Evolutionary conservation across 2,113 vertebrate genomes (phyloP).

Genomic region (Gymnogyps californianus): DNA sequence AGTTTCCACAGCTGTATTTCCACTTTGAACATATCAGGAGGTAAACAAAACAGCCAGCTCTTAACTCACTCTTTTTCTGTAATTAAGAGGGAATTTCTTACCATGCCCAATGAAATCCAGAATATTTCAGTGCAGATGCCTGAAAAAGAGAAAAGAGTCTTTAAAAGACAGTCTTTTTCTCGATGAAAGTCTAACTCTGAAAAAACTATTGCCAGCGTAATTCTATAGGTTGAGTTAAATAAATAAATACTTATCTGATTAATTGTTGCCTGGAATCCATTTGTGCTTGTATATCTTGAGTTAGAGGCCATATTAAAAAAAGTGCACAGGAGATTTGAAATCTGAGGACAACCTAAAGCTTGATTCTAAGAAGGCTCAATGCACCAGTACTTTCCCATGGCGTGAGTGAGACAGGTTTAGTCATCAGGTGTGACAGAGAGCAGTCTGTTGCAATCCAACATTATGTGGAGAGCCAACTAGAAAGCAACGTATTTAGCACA

Average conservation of each 20-base stretch:
- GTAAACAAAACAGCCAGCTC: neutral
- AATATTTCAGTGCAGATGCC: conserved; percentile 23
- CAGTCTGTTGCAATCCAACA: conserved; percentile 42
- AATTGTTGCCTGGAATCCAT: conserved; percentile 69
- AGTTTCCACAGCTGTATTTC: neutral
- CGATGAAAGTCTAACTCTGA: conserved; percentile 3
- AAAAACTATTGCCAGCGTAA: conserved; percentile 30
- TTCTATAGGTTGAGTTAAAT: conserved; percentile 67
- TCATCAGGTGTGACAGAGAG: conserved; percentile 45
- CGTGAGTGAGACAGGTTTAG: conserved; percentile 44
- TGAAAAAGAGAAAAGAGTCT: conserved; percentile 48
- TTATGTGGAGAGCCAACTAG: conserved; percentile 18
- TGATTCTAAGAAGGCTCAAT: conserved; percentile 48
- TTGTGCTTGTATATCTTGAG: conserved; percentile 68
- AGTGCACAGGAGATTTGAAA: conserved; percentile 54
- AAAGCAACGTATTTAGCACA: conserved; percentile 51
- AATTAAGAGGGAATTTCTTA: conserved; percentile 43
- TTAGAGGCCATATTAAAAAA: conserved; percentile 57
- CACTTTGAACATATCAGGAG: neutral
- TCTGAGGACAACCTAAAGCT: conserved; percentile 61
- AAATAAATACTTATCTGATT: conserved; percentile 73
- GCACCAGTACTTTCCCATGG: conserved; percentile 30
- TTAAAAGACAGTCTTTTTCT: conserved; percentile 35
- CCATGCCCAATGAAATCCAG: conserved; percentile 51
- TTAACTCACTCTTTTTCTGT: neutral